These are phyloP conservation scores for Donacobius atricapilla DNA, from an alignment of 2,113 vertebrate species.

Conservation along the genomic window DNA sequence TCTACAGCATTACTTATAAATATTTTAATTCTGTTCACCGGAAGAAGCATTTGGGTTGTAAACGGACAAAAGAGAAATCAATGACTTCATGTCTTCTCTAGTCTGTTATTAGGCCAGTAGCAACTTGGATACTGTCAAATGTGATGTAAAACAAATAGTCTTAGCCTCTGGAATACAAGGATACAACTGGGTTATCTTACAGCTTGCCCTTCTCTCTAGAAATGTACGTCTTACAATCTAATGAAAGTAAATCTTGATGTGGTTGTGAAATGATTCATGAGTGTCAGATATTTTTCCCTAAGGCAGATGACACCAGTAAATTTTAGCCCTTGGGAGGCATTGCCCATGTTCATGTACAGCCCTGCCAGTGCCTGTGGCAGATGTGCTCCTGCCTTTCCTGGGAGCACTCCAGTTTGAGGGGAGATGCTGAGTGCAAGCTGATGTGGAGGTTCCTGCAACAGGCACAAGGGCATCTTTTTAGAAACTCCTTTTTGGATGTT, in stretches of 20 bases:
- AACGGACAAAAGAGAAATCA: not conserved
- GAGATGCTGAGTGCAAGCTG: not conserved
- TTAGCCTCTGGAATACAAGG: not conserved
- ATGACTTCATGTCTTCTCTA: not conserved
- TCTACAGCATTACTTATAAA: not conserved
- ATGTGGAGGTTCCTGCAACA: not conserved
- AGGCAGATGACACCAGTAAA: not conserved
- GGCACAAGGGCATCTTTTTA: rapidly evolving
- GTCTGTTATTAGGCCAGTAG: not conserved
- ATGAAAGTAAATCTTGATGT: not conserved
- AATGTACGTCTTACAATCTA: rapidly evolving
- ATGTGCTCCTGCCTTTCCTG: not conserved
- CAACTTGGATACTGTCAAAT: not conserved
- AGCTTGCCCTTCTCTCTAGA: not conserved
- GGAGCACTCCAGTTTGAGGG: rapidly evolving
- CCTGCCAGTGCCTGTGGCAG: not conserved
- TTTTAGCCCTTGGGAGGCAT: not conserved
- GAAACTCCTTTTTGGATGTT: not conserved
- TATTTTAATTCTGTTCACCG: not conserved
- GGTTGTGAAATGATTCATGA: not conserved
- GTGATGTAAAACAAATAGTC: not conserved
- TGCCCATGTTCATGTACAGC: not conserved
- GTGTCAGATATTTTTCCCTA: not conserved
- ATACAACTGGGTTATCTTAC: not conserved
- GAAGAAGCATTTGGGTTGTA: not conserved